These are phyloP conservation scores for Sceloporus tristichus DNA, from an alignment of 2,113 vertebrate species.

Conservation along the genomic window DNA sequence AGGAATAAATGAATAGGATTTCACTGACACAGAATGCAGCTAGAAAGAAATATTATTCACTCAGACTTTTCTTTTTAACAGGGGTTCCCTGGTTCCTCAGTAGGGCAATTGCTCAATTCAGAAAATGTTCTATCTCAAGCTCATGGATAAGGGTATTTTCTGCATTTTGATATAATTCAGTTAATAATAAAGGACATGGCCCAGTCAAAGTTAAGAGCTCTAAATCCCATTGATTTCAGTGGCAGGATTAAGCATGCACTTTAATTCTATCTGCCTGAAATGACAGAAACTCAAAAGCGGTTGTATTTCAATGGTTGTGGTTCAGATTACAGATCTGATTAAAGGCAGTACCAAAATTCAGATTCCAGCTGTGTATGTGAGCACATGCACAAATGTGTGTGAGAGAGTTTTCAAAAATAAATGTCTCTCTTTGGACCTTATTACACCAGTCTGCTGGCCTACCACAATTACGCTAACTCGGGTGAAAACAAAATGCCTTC, in stretches of 20 bases:
- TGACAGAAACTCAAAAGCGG: neutral
- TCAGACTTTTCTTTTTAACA: neutral
- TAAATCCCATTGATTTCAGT: slow-evolving; percentile 16
- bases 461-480: too few relatives aligned
- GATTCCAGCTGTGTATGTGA: neutral
- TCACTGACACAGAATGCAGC: neutral
- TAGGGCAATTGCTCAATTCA: neutral
- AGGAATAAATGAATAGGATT: neutral
- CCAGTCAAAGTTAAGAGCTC: neutral
- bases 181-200: slow-evolving; percentile 1
- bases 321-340: neutral
- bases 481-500: too few relatives aligned
- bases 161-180: neutral
- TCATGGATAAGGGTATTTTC: neutral
- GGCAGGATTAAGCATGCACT: neutral
- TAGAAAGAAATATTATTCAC: neutral
- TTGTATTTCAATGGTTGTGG: neutral
- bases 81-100: neutral
- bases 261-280: neutral
- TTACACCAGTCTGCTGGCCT: too few relatives aligned
- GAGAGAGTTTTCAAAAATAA: neutral
- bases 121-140: neutral
- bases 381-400: too few relatives aligned
- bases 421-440: neutral
- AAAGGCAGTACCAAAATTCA: neutral